Evolutionary conservation across 2,888 invertebrate species (phyloP).

Genomic region (Labia minor): DNA sequence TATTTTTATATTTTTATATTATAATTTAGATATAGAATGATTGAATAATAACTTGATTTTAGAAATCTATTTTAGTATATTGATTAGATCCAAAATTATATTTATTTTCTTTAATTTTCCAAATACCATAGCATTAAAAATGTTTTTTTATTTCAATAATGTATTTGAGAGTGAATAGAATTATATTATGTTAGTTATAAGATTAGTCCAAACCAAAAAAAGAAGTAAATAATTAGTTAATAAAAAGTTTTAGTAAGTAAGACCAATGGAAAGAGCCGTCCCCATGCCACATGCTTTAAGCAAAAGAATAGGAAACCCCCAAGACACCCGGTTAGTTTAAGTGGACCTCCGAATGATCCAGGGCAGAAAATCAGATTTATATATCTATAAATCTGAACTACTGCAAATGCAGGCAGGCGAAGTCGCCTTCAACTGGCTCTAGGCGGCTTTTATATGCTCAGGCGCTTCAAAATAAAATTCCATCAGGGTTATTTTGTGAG

Average conservation of each 20-base stretch:
- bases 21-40: too few species aligned
- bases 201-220: neutral
- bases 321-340: neutral
- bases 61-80: too few species aligned
- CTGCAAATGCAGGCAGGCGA: neutral
- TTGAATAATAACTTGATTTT: too few species aligned
- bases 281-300: neutral
- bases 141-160: too few species aligned
- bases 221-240: neutral
- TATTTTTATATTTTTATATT: too few species aligned
- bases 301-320: neutral
- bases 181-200: too few species aligned
- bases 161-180: too few species aligned
- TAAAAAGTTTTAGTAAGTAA: neutral
- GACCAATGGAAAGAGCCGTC: neutral
- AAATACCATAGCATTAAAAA: too few species aligned
- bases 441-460: neutral
- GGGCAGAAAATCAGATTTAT: neutral
- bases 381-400: neutral
- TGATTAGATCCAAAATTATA: too few species aligned
- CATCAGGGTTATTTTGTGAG: neutral
- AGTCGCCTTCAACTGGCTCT: constrained; percentile 8
- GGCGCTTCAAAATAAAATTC: neutral
- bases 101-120: too few species aligned
- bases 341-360: neutral